Evolutionary conservation across 2,888 invertebrate species (phyloP).

Genomic region (Drosophila emarginata): DNA sequence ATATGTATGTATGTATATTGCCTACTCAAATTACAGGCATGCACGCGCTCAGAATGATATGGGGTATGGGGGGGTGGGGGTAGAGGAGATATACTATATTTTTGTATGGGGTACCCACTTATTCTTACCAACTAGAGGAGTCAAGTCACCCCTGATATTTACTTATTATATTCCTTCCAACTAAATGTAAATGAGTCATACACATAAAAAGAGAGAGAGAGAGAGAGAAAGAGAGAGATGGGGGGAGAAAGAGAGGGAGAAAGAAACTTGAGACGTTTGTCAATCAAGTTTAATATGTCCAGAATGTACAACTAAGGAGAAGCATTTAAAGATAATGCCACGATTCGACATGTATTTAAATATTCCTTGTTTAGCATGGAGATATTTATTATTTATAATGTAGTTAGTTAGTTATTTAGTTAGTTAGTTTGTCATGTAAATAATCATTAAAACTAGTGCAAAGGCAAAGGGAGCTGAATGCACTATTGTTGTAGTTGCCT

Average conservation of each 20-base stretch:
- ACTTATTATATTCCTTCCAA: slow-evolving; percentile 21
- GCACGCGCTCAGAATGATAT: background rate
- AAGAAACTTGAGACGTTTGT: slow-evolving; percentile 37
- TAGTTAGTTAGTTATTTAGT: slow-evolving; percentile 44
- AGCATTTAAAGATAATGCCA: slow-evolving; percentile 6
- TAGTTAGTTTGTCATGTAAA: slow-evolving; percentile 64
- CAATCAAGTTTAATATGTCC: slow-evolving; percentile 52
- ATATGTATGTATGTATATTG: too few relatives aligned
- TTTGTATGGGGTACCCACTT: slow-evolving; percentile 9
- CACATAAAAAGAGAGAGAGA: background rate
- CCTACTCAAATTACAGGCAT: slow-evolving; percentile 12
- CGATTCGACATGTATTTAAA: background rate
- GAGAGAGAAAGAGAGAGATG: background rate
- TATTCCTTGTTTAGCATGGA: background rate
- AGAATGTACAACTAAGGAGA: slow-evolving; percentile 5
- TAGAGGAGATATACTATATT: background rate
- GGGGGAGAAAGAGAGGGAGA: slow-evolving; percentile 15
- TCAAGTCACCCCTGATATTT: slow-evolving; percentile 16
- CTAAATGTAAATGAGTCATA: slow-evolving; percentile 46
- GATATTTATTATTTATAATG: slow-evolving; percentile 69
- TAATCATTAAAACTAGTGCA: slow-evolving; percentile 73
- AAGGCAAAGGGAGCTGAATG: slow-evolving; percentile 7
- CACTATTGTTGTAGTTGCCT: slow-evolving; percentile 12
- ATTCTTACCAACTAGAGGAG: background rate
- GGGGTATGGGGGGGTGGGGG: background rate